Percentiles rank a stretch among this genome's conserved stretches.
phyloP scores from a whole-genome alignment of 23 tunicate species.

The Phallusia fumigata region DNA sequence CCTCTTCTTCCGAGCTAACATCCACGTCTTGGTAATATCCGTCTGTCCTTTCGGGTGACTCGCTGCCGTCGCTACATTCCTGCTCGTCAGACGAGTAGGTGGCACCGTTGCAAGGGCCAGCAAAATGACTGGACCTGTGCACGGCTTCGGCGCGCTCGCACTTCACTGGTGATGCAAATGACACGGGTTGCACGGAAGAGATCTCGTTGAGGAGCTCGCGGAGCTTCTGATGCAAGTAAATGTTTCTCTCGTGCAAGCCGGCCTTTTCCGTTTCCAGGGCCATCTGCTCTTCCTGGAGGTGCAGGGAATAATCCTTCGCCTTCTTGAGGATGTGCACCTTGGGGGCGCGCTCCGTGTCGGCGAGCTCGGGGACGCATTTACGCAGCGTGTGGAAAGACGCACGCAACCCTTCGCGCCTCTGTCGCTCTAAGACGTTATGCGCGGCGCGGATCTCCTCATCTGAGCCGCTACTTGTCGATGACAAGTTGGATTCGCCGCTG shows the following conservation, averaged over 20 bases:
- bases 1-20: constrained; percentile 15
- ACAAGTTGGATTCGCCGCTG: background rate
- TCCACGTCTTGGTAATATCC: constrained; percentile 17
- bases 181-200: constrained; percentile 16
- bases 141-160: constrained; percentile 14
- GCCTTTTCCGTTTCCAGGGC: constrained; percentile 24
- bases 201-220: constrained; percentile 29
- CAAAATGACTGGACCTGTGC: background rate
- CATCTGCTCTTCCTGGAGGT: constrained; percentile 30
- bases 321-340: constrained; percentile 81
- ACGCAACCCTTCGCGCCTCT: constrained; percentile 79
- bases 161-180: constrained; percentile 2
- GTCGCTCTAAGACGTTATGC: constrained; percentile 87
- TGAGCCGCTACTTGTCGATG: constrained; percentile 29
- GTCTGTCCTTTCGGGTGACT: background rate
- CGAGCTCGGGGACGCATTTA: constrained; percentile 62
- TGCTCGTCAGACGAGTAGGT: background rate
- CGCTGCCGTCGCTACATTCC: background rate
- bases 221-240: constrained; percentile 29
- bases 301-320: constrained; percentile 63
- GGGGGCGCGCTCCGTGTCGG: constrained; percentile 58
- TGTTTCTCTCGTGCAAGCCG: constrained; percentile 11
- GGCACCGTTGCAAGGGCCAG: background rate
- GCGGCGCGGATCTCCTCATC: constrained; percentile 72
- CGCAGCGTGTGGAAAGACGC: constrained; percentile 65